These are phyloP conservation scores for Microdon myrmicae DNA, from an alignment of 2,888 invertebrate genomes.

Conservation along the genomic window DNA sequence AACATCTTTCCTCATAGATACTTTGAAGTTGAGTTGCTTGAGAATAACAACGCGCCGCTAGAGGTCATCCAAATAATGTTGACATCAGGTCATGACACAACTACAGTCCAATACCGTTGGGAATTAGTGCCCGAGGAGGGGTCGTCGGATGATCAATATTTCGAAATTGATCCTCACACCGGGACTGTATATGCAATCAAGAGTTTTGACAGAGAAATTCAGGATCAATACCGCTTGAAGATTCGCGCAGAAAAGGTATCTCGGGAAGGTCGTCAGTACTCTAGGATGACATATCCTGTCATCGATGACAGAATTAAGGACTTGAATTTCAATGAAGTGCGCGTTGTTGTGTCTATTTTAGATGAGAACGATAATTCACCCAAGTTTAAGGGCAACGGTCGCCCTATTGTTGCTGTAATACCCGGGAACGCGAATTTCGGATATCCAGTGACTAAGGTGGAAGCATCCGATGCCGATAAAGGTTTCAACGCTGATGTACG, in stretches of 20 bases:
- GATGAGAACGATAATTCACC: conserved; percentile 88
- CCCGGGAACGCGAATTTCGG: conserved; percentile 85
- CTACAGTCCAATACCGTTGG: conserved; percentile 75
- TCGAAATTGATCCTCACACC: conserved; percentile 80
- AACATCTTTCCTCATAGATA: conserved; percentile 74
- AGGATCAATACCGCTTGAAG: conserved; percentile 72
- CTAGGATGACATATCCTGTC: conserved; percentile 81
- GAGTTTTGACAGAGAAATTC: conserved; percentile 80
- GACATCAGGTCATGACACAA: conserved; percentile 74
- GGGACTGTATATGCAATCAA: conserved; percentile 79
- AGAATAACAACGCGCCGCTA: conserved; percentile 81
- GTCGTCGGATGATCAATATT: conserved; percentile 70
- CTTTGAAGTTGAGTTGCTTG: conserved; percentile 84
- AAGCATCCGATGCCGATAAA: conserved; percentile 80
- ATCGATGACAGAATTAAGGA: conserved; percentile 78
- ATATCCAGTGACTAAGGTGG: conserved; percentile 80
- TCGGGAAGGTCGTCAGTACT: conserved; percentile 75
- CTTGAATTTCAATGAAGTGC: conserved; percentile 80
- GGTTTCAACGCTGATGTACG: conserved; percentile 83
- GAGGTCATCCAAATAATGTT: conserved; percentile 81
- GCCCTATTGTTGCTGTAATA: conserved; percentile 84
- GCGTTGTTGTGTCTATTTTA: conserved; percentile 79
- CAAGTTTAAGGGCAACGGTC: conserved; percentile 77
- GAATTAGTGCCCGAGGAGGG: conserved; percentile 73
- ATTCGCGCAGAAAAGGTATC: conserved; percentile 68